Conservation (phyloP, 2,888 invertebrate genomes). For the Trissolcus brochymenae region DNA sequence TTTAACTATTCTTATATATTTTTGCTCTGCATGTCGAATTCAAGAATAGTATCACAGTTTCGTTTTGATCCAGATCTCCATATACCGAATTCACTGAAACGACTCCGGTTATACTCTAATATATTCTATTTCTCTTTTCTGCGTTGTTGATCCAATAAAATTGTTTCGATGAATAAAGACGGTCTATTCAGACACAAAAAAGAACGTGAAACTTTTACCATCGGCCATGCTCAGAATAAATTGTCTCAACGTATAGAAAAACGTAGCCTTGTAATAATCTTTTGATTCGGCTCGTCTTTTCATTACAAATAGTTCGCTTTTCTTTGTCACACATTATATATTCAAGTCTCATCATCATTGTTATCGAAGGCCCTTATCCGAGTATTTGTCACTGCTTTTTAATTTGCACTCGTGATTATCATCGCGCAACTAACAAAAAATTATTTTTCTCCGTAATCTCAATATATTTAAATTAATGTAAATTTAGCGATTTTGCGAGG, state of each 20-base stretch:
- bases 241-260: slow-evolving; percentile 29
- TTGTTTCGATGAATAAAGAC: slow-evolving; percentile 4
- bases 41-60: too few species aligned
- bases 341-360: slow-evolving; percentile 75
- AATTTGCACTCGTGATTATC: slow-evolving; percentile 67
- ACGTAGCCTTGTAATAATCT: slow-evolving; percentile 45
- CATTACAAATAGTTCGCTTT: slow-evolving; percentile 26
- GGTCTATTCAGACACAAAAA: slow-evolving; percentile 12
- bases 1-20: too few species aligned
- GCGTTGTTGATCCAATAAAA: slow-evolving; percentile 2
- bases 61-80: too few species aligned
- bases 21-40: too few species aligned
- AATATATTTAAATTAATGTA: not conserved
- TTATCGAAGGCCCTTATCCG: slow-evolving; percentile 67
- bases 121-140: slow-evolving; percentile 1
- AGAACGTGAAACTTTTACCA: slow-evolving; percentile 34
- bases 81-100: too few species aligned
- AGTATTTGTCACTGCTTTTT: slow-evolving; percentile 64
- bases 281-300: slow-evolving; percentile 46
- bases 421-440: slow-evolving; percentile 61
- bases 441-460: too few species aligned
- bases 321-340: slow-evolving; percentile 41
- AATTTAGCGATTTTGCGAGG: not conserved
- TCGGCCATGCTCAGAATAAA: slow-evolving; percentile 6
- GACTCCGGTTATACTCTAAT: too few species aligned